Conservation (phyloP, 1,140 invertebrate genomes). For the Hirudo medicinalis region DNA sequence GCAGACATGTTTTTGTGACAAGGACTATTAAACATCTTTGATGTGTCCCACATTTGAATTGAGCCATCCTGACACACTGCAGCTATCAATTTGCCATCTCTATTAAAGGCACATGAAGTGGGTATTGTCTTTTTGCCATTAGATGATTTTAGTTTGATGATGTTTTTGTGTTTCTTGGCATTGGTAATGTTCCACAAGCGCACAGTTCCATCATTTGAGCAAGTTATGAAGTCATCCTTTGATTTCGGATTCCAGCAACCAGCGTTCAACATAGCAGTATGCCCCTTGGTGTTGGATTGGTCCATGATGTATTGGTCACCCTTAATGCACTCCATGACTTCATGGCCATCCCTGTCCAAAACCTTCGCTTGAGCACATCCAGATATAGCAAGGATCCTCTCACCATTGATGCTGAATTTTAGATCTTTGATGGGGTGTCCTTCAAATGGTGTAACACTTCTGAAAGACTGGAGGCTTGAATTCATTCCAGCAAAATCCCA, state of each 20-base stretch:
- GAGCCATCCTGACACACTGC: constrained; percentile 88
- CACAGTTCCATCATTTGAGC: constrained; percentile 76
- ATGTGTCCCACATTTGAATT: constrained; percentile 92
- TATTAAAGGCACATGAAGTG: constrained; percentile 48
- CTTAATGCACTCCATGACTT: constrained; percentile 85
- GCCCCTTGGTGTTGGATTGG: constrained; percentile 85
- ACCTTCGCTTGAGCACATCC: constrained; percentile 76
- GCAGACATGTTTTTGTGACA: constrained; percentile 60
- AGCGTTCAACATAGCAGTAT: constrained; percentile 74
- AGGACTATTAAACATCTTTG: constrained; percentile 60
- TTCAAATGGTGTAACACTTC: constrained; percentile 82
- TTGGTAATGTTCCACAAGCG: constrained; percentile 71
- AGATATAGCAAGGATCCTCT: constrained; percentile 82
- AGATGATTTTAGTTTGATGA: constrained; percentile 77
- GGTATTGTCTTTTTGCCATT: constrained; percentile 79
- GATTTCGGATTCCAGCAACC: constrained; percentile 86
- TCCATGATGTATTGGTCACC: constrained; percentile 91
- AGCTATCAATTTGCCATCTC: constrained; percentile 49
- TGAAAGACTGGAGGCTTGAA: constrained; percentile 69
- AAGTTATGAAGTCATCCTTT: constrained; percentile 85
- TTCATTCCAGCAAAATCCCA: constrained; percentile 99
- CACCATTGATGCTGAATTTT: constrained; percentile 83
- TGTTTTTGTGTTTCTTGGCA: constrained; percentile 57
- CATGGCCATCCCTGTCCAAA: constrained; percentile 86
- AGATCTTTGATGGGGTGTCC: constrained; percentile 78